A percentile compares a stretch with the other conserved stretches of the same genome.
Evolutionary conservation across 2,888 invertebrate species (phyloP).

Genomic region (Pachymerium ferrugineum): DNA sequence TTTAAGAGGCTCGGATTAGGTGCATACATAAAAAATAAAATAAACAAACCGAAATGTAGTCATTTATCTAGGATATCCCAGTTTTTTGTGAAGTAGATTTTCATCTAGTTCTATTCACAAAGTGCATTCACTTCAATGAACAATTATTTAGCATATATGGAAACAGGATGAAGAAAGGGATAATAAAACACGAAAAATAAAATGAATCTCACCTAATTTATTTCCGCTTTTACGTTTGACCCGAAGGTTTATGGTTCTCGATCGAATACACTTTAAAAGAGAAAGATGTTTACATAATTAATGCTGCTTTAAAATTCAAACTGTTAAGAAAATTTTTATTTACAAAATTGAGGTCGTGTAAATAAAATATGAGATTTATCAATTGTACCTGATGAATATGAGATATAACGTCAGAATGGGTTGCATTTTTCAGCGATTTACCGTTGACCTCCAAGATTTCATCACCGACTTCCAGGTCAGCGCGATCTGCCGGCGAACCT

Average conservation of each 20-base stretch:
- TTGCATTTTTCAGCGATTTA: slow-evolving; percentile 80
- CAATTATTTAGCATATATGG: slow-evolving; percentile 23
- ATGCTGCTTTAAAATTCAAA: not conserved
- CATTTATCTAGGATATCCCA: not conserved
- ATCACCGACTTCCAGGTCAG: slow-evolving; percentile 89
- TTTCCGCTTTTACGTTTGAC: slow-evolving; percentile 84
- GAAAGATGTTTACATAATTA: slow-evolving; percentile 33
- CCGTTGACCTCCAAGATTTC: slow-evolving; percentile 98
- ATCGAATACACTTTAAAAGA: slow-evolving; percentile 84
- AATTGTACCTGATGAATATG: slow-evolving; percentile 84
- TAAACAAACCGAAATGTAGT: not conserved
- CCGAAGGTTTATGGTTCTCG: slow-evolving; percentile 87
- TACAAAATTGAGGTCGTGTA: not conserved
- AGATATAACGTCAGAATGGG: slow-evolving; percentile 83
- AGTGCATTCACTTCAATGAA: slow-evolving; percentile 13
- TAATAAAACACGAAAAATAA: not conserved
- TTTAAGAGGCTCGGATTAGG: not conserved
- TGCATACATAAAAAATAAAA: not conserved
- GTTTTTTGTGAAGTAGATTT: not conserved
- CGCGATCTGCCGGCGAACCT: slow-evolving; percentile 86
- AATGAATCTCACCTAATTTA: slow-evolving; percentile 68
- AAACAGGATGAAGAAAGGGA: not conserved
- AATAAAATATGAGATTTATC: not conserved
- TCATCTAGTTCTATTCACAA: not conserved
- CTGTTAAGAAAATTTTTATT: not conserved